Evolutionary conservation across 2,797 vertebrate genomes (phyloP).

Genomic region (Lepilemur septentrionalis): DNA sequence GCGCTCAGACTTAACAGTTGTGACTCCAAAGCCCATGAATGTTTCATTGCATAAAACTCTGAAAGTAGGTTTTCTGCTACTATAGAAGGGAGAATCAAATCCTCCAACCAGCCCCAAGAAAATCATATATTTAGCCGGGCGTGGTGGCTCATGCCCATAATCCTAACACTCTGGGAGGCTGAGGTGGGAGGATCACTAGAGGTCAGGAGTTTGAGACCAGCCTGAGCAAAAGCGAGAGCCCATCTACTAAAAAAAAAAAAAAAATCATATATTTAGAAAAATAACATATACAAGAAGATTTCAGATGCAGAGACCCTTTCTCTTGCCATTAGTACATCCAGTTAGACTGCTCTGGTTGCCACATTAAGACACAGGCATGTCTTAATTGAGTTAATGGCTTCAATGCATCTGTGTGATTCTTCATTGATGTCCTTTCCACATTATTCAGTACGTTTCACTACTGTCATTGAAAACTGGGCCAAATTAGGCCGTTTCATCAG

Average conservation of each 20-base stretch:
- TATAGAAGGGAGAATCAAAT: constrained; percentile 7
- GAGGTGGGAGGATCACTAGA: no score
- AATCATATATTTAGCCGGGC: not conserved
- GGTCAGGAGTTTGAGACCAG: no score
- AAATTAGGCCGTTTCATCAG: constrained; percentile 72
- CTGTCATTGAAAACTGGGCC: constrained; percentile 67
- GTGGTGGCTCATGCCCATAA: no score
- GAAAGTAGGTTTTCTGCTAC: not conserved
- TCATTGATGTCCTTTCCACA: constrained; percentile 64
- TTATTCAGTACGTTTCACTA: constrained; percentile 75
- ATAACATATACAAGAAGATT: not conserved
- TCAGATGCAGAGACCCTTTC: not conserved
- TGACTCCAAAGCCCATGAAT: not conserved
- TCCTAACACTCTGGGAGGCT: no score
- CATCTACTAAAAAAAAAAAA: not conserved
- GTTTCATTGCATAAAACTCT: not conserved
- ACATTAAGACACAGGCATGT: not conserved
- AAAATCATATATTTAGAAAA: constrained; percentile 2
- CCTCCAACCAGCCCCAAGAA: not conserved
- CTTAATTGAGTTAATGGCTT: constrained; percentile 52
- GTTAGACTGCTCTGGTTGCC: not conserved
- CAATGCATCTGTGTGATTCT: constrained; percentile 56
- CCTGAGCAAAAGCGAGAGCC: no score
- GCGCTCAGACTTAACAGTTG: not conserved
- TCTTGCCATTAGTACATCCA: not conserved